These are phyloP conservation scores for Herminia tarsipennalis DNA, from an alignment of 2,888 invertebrate species.

Conservation along the genomic window DNA sequence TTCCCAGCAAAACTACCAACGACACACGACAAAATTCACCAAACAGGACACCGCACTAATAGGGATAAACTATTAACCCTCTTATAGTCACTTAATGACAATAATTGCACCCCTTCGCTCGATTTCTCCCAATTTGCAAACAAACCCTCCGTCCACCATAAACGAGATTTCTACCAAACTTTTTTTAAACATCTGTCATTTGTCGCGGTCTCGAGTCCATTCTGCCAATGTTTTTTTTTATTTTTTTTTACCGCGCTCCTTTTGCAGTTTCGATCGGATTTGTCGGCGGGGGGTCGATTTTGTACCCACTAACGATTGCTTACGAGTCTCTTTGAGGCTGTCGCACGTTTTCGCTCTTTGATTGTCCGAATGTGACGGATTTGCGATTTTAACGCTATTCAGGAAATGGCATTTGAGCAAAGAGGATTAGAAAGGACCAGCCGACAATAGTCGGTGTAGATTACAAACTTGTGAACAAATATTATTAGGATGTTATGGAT, in stretches of 20 bases:
- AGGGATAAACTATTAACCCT: slow-evolving; percentile 24
- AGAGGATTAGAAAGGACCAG: slow-evolving; percentile 61
- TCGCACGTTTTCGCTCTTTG: slow-evolving; percentile 69
- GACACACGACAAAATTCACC: background rate
- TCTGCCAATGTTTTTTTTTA: slow-evolving; percentile 58
- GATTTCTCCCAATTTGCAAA: slow-evolving; percentile 64
- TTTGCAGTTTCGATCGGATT: slow-evolving; percentile 74
- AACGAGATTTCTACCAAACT: slow-evolving; percentile 64
- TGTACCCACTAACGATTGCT: slow-evolving; percentile 72
- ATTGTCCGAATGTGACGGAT: slow-evolving; percentile 80
- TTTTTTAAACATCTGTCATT: slow-evolving; percentile 76
- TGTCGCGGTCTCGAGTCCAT: slow-evolving; percentile 79
- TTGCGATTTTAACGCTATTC: slow-evolving; percentile 68
- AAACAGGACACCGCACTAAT: slow-evolving; percentile 11
- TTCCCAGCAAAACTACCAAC: background rate
- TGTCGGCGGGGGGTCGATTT: slow-evolving; percentile 74
- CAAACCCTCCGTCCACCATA: slow-evolving; percentile 62
- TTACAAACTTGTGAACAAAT: slow-evolving; percentile 48
- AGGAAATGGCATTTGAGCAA: slow-evolving; percentile 64
- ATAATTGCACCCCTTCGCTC: slow-evolving; percentile 55
- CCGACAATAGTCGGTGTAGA: slow-evolving; percentile 49
- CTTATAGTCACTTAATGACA: slow-evolving; percentile 18
- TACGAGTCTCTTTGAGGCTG: slow-evolving; percentile 66
- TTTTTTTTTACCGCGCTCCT: slow-evolving; percentile 56
- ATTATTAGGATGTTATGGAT: slow-evolving; percentile 33